phyloP scores from a whole-genome alignment of 35 echinoderm and acorn worm species.

The Holothuria glaberrima region DNA sequence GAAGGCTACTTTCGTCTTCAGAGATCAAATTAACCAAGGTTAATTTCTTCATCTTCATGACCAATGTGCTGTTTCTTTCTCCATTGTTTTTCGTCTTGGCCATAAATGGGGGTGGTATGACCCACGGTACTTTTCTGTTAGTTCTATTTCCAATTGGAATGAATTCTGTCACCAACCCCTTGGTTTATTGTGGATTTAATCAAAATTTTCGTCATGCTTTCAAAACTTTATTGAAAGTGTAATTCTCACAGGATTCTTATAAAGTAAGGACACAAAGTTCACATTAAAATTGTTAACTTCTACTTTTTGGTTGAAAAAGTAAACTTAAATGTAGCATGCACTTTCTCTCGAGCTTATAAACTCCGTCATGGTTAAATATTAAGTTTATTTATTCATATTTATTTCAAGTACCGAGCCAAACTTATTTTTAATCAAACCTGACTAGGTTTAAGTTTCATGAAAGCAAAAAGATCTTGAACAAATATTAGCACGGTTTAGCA shows the following conservation, averaged over 20 bases:
- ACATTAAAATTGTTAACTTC: too few species aligned
- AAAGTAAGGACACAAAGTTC: too few species aligned
- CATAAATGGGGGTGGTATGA: not conserved
- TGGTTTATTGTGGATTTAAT: constrained; percentile 51
- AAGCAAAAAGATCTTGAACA: too few species aligned
- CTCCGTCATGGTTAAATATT: too few species aligned
- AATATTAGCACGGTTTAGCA: too few species aligned
- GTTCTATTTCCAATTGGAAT: constrained; percentile 14
- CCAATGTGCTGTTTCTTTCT: not conserved
- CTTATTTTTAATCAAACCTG: too few species aligned
- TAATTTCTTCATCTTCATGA: constrained; percentile 41
- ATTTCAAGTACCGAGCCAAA: too few species aligned
- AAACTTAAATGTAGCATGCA: too few species aligned
- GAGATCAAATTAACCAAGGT: constrained; percentile 42
- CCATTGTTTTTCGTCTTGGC: constrained; percentile 1
- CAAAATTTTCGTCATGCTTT: constrained; percentile 42
- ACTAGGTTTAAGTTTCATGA: too few species aligned
- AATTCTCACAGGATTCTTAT: not conserved
- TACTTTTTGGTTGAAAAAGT: too few species aligned
- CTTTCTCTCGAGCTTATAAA: too few species aligned
- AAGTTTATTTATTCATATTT: too few species aligned
- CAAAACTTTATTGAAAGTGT: constrained; percentile 1
- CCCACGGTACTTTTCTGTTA: not conserved
- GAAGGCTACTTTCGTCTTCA: not conserved
- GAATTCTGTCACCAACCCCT: constrained; percentile 36